Evolutionary conservation across 2,888 invertebrate genomes (phyloP), one percentile per base, ranked within the genome.

Genomic region (Meganola albula): DNA sequence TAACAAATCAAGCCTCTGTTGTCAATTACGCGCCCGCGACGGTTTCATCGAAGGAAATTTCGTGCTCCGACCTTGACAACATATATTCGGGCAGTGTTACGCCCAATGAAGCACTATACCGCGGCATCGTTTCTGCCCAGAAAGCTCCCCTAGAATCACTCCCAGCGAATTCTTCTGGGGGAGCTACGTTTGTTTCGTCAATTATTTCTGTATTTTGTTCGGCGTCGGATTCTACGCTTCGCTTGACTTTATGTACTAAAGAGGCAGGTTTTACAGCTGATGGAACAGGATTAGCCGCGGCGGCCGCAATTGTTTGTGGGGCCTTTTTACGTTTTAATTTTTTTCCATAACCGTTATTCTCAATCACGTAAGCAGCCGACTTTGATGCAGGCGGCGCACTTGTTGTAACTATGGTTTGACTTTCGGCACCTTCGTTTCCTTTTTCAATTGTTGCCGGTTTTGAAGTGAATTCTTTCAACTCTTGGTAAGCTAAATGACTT

Each of bases 1-100:
- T 65, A 76, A 76, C 58, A 64, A 58, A 53, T 53, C 62, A 62
- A 56, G 50, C 59, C 56, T 54, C 30, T 48, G 24, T 48, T 51
- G 53, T 51, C 51, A 60, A 58, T 70, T 83, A 85, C 67, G 74
- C 84, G 58, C 74, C 74, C 37, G 79, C 78, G 41, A 85, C 78
- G 23, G 67, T 67, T 70, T 87, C 88, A 62, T 92, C 92, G 61
- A 92, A 91, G 37, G 89, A 88, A 55, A 80, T 80, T 74, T 92
- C 92, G 50, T 90, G 89, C 44, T 91, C 90, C 22, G 91, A 90
- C 65, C 87, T 88, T 37, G 88, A 84, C 33, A 92, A 63, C 91
- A 92, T 92, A 56, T 88, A 92, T 52, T 87, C 89, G 1, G 92
- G 92, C 42, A 92, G 68, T 18, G 89, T 87, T 9, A 90, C 86